Conservation (phyloP, 2,113 vertebrate genomes). For the Tauraco erythrolophus region DNA sequence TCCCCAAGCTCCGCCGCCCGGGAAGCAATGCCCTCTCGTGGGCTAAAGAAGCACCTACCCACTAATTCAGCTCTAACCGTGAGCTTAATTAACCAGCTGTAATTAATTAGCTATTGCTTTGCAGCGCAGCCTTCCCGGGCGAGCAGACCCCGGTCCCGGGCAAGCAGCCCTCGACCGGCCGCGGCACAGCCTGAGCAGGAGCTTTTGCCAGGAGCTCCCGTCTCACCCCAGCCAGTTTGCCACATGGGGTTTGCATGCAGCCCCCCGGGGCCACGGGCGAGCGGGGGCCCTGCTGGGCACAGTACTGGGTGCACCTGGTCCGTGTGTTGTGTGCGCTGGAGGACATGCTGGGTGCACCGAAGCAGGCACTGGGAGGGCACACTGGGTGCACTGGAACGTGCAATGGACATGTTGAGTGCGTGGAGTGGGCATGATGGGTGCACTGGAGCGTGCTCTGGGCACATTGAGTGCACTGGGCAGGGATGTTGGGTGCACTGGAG, state of each 20-base stretch:
- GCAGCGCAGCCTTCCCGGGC: fast-evolving
- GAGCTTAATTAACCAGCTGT: background rate
- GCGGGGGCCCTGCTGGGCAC: background rate
- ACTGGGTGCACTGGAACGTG: no score
- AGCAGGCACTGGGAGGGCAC: no score
- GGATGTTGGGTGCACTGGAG: background rate
- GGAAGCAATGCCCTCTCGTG: slow-evolving; percentile 36
- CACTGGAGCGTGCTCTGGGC: background rate
- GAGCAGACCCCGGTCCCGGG: background rate
- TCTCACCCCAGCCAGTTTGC: background rate
- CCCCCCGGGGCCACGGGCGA: fast-evolving
- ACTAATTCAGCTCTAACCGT: fast-evolving
- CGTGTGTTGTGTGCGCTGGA: no score
- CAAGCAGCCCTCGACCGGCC: fast-evolving
- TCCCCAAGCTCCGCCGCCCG: fast-evolving
- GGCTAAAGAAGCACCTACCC: background rate
- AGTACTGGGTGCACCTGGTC: no score
- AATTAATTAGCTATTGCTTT: background rate
- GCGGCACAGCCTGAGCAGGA: fast-evolving
- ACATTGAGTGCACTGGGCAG: background rate
- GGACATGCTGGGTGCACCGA: background rate
- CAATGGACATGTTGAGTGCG: background rate
- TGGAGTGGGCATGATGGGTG: background rate
- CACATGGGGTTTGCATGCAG: background rate
- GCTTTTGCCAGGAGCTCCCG: fast-evolving